Evolutionary conservation across 2,797 vertebrate species (phyloP).

Genomic region (Melanotaenia maccullochi): DNA sequence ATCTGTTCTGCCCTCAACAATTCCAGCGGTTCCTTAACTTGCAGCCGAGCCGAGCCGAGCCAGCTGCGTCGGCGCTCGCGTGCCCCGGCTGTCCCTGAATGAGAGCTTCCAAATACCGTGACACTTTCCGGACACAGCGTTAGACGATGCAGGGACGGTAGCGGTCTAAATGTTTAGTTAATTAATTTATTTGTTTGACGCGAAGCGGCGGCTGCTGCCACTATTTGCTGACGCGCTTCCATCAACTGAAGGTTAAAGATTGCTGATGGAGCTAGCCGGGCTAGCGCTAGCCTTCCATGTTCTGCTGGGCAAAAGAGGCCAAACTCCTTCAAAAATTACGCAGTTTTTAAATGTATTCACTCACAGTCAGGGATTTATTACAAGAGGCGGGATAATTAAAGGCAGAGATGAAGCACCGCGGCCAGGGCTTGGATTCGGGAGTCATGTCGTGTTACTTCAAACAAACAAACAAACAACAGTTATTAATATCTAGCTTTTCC

Average conservation of each 20-base stretch:
- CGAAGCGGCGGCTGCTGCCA: constrained; percentile 13
- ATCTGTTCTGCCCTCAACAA: constrained; percentile 26
- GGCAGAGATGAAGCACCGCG: too few relatives aligned
- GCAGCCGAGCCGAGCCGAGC: constrained; percentile 26
- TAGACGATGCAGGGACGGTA: constrained; percentile 16
- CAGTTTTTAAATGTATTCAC: constrained; percentile 22
- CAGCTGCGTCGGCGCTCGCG: constrained; percentile 19
- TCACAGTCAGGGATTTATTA: background rate
- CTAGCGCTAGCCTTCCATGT: constrained; percentile 62
- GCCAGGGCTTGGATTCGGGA: background rate
- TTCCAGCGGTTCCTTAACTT: constrained; percentile 65
- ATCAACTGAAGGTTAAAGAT: constrained; percentile 79
- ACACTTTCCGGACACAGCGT: constrained; percentile 33
- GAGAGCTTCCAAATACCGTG: background rate
- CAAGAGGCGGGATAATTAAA: too few relatives aligned
- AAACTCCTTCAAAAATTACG: constrained; percentile 53
- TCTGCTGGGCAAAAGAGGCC: constrained; percentile 50
- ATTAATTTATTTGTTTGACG: constrained; percentile 4
- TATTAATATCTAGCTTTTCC: constrained; percentile 7
- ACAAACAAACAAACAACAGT: constrained; percentile 2
- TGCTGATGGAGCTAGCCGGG: constrained; percentile 72
- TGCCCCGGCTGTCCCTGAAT: background rate
- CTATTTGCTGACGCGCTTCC: constrained; percentile 56
- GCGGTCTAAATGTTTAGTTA: background rate
- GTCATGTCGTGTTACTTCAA: background rate